Percentiles rank a stretch among this genome's conserved stretches.
phyloP scores from a whole-genome alignment of 2,113 vertebrate species.

The Ptychochromis oligacanthus region DNA sequence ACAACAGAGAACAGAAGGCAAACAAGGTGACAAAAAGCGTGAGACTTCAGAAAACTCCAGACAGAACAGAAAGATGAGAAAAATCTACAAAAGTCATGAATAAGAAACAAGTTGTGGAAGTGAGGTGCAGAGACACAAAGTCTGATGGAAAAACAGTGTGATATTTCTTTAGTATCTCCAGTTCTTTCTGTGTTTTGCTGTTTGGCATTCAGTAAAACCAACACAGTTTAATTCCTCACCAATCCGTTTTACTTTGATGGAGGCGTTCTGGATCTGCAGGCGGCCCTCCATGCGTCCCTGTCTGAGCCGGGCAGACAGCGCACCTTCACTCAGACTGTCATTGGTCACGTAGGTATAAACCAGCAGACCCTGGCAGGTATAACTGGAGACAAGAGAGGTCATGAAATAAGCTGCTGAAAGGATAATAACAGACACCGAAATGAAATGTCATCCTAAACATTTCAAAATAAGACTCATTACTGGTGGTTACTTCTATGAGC shows the following conservation, averaged over 20 bases:
- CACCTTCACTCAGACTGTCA: conserved; percentile 76
- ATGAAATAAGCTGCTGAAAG: neutral
- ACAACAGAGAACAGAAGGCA: neutral
- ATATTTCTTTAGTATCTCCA: neutral
- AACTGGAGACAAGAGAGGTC: conserved; percentile 65
- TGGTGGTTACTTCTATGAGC: neutral
- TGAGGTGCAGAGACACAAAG: neutral
- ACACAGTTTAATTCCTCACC: conserved; percentile 70
- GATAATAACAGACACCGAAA: neutral
- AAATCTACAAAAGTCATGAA: neutral
- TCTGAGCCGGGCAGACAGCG: conserved; percentile 78
- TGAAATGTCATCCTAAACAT: neutral
- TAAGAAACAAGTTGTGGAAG: neutral
- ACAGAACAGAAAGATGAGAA: neutral
- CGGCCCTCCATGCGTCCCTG: conserved; percentile 68
- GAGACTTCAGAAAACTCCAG: neutral
- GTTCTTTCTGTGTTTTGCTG: neutral
- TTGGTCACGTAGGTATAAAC: conserved; percentile 83
- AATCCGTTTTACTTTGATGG: conserved; percentile 75
- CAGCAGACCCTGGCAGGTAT: conserved; percentile 83
- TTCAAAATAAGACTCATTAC: no score
- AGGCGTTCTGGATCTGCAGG: conserved; percentile 63
- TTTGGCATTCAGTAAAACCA: neutral
- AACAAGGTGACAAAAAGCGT: neutral
- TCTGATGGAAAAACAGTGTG: neutral